These are phyloP conservation scores for Eupithecia exiguata DNA, from an alignment of 2,888 invertebrate genomes.

Conservation along the genomic window DNA sequence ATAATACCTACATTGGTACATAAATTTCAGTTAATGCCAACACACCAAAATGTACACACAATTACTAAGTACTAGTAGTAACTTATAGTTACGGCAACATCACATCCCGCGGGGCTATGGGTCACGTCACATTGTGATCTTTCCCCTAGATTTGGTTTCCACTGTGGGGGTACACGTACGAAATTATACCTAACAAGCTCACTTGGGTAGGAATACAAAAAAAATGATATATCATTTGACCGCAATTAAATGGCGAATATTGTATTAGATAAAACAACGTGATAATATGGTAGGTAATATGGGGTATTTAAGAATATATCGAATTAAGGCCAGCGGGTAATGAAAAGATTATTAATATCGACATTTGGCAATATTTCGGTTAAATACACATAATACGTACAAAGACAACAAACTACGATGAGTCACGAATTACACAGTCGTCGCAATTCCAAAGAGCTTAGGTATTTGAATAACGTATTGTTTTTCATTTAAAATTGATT, in stretches of 20 bases:
- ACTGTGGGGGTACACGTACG: slow-evolving; percentile 86
- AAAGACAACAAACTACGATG: slow-evolving; percentile 83
- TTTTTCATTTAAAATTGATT: not conserved
- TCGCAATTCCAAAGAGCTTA: slow-evolving; percentile 80
- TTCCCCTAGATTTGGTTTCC: slow-evolving; percentile 93
- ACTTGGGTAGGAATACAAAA: slow-evolving; percentile 63
- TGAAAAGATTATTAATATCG: slow-evolving; percentile 68
- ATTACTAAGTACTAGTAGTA: slow-evolving; percentile 52
- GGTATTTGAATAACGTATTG: not conserved
- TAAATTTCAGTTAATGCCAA: slow-evolving; percentile 39
- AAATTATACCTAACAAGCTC: slow-evolving; percentile 71
- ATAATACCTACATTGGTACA: slow-evolving; percentile 56
- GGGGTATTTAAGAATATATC: slow-evolving; percentile 49
- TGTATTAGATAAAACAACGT: slow-evolving; percentile 34
- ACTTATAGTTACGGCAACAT: slow-evolving; percentile 61
- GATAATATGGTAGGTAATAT: slow-evolving; percentile 26
- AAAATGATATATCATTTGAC: slow-evolving; percentile 54
- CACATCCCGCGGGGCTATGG: slow-evolving; percentile 80
- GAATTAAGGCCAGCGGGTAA: slow-evolving; percentile 53
- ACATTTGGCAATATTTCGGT: slow-evolving; percentile 64
- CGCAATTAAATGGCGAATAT: slow-evolving; percentile 40
- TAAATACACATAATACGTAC: slow-evolving; percentile 82
- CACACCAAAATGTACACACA: slow-evolving; percentile 60
- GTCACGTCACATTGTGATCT: slow-evolving; percentile 90
- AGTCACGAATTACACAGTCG: slow-evolving; percentile 78